Base-by-base conservation (phyloP, 2,113 vertebrate genomes). In the Phylloscopus whistleri region DNA sequence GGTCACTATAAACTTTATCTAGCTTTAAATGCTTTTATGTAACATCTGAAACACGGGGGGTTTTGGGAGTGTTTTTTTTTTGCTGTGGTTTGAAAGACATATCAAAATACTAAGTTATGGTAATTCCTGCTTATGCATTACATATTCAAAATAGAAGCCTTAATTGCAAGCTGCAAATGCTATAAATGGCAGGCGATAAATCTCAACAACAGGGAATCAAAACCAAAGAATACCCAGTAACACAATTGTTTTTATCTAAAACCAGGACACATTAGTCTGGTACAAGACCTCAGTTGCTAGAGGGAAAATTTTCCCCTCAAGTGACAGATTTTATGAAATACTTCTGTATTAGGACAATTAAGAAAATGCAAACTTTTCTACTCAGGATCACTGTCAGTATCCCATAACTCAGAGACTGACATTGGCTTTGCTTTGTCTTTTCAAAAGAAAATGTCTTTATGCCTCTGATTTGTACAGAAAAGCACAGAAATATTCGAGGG, bases 111-210 rank as follows among this genome's bases (percentile, higher is more conserved):
- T 74, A 90, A 79, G 59, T 88, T 93, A 88, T 18, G 10, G 69
- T 91, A 92, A 94, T 89, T 94, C 81, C 89, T 89, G 62, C 73
- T 89, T 94, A 70, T 75, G 80, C 3, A 2, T 78, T 93, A 94
- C 52, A 69, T 92, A 82, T 96, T 94, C 84, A 97, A 92, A 97
- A 94, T 87, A 97, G 95, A 89, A 94, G 37, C 52, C 52, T 68
- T 96, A 97, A 97, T 96, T 96, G 66, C 87, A 82, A 89, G 91
- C 58, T 96, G 56, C 77, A 84, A 90, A 87, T 60, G 69, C 86
- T 94, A 81, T 60, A 92, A 93, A 92, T 78, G 77, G 80, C 60
- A 94, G 76, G 76, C 41, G 67, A 68, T 75, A 84, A 80, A 89
- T 75, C 89, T 86, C 80, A 75, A 37, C 83, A 90, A 77, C 76